Conservation (phyloP, 2,888 invertebrate species). For the Diadromus collaris region DNA sequence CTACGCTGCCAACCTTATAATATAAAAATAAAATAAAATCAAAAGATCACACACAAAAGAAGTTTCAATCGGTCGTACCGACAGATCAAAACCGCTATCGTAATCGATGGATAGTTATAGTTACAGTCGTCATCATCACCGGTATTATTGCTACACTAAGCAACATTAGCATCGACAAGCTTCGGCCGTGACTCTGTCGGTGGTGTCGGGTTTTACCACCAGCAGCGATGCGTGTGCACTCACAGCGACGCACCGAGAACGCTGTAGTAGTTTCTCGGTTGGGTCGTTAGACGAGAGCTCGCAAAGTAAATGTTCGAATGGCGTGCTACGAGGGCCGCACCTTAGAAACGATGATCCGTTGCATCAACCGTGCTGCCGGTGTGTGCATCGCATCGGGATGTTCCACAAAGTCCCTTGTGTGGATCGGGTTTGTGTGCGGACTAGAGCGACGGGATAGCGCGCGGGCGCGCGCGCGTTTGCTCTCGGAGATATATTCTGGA, state of each 20-base stretch:
- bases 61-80: conserved; percentile 16
- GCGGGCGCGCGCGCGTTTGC: conserved; percentile 41
- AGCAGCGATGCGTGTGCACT: background rate
- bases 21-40: too few relatives aligned
- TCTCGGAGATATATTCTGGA: background rate
- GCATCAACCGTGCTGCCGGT: conserved; percentile 55
- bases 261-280: conserved; percentile 28
- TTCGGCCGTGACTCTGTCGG: background rate
- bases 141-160: conserved; percentile 47
- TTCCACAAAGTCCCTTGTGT: conserved; percentile 13
- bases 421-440: conserved; percentile 24
- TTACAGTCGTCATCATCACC: conserved; percentile 48
- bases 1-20: background rate
- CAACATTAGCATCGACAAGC: conserved; percentile 36
- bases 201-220: background rate
- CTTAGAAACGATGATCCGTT: conserved; percentile 64
- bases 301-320: conserved; percentile 60
- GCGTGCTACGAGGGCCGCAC: conserved; percentile 62
- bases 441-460: conserved; percentile 10
- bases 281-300: conserved; percentile 56
- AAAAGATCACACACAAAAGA: too few relatives aligned
- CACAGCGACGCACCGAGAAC: background rate
- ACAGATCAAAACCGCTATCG: conserved; percentile 28
- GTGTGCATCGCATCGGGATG: conserved; percentile 23
- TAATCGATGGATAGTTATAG: conserved; percentile 32